Evolutionary conservation across 2,888 invertebrate genomes (phyloP).

Genomic region (Tanytarsus gracilentus): DNA sequence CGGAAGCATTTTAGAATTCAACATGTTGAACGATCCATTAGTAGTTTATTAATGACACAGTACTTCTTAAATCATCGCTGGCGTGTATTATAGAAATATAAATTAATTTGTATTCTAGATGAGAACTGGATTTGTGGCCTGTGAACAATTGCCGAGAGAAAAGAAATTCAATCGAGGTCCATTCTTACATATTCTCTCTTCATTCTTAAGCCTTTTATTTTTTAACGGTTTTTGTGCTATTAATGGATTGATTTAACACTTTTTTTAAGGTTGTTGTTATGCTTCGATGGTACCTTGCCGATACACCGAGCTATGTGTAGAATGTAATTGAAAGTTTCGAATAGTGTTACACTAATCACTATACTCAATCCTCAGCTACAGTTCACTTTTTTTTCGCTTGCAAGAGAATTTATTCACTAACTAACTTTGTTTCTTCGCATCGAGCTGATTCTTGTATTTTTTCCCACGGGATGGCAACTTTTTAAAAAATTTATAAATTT

Average conservation of each 20-base stretch:
- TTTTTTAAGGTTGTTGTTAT: no score
- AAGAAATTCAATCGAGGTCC: no score
- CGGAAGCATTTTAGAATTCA: no score
- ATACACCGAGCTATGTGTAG: not conserved
- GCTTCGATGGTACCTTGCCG: constrained; percentile 5
- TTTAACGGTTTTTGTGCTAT: constrained; percentile 19
- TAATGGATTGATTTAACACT: constrained; percentile 27
- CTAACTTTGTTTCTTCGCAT: no score
- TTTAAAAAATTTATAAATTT: no score
- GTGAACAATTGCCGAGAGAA: no score
- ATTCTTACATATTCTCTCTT: no score
- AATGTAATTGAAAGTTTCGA: constrained; percentile 23
- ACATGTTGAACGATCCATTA: no score
- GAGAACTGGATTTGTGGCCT: not conserved
- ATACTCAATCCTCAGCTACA: not conserved
- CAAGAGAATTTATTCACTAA: not conserved
- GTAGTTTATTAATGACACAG: constrained; percentile 4
- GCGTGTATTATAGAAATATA: not conserved
- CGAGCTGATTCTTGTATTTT: no score
- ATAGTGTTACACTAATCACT: constrained; percentile 25
- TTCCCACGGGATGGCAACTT: no score
- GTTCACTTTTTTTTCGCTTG: not conserved
- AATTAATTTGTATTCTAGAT: not conserved
- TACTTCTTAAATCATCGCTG: not conserved
- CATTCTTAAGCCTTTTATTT: no score